Conservation (phyloP, 2,888 invertebrate species). For the Dasypolia templi region DNA sequence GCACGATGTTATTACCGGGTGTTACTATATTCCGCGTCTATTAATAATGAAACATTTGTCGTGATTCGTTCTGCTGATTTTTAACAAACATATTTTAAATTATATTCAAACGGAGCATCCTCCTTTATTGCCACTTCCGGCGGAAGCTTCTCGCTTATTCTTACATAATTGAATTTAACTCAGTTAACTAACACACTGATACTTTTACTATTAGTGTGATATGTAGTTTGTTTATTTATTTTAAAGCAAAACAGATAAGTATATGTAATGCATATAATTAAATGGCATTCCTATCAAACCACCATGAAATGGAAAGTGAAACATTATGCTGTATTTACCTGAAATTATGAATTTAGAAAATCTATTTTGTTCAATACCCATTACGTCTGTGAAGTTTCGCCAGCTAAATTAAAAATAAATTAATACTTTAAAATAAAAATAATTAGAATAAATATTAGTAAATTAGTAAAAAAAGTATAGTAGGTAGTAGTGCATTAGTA, state of each 20-base stretch:
- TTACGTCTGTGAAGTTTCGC: too few relatives aligned
- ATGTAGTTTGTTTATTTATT: neutral
- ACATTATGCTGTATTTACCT: too few relatives aligned
- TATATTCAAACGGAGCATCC: conserved; percentile 76
- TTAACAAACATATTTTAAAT: conserved; percentile 61
- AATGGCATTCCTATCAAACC: neutral
- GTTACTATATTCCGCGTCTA: neutral
- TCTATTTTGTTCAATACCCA: too few relatives aligned
- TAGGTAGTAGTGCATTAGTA: too few relatives aligned
- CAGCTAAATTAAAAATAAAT: too few relatives aligned
- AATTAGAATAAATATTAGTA: too few relatives aligned
- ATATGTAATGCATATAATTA: neutral
- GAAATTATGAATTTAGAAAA: too few relatives aligned
- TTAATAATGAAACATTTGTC: neutral
- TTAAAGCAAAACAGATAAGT: neutral
- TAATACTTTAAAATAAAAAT: too few relatives aligned
- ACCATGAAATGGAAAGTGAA: neutral
- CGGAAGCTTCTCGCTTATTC: conserved; percentile 70
- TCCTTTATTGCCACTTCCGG: conserved; percentile 73
- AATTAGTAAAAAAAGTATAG: too few relatives aligned
- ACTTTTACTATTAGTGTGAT: conserved; percentile 1
- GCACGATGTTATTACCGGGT: too few relatives aligned
- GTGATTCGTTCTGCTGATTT: neutral
- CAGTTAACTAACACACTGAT: conserved; percentile 71
- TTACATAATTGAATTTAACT: conserved; percentile 78